Evolutionary conservation across 2,113 vertebrate genomes (phyloP).

Genomic region (Austrofundulus limnaeus): DNA sequence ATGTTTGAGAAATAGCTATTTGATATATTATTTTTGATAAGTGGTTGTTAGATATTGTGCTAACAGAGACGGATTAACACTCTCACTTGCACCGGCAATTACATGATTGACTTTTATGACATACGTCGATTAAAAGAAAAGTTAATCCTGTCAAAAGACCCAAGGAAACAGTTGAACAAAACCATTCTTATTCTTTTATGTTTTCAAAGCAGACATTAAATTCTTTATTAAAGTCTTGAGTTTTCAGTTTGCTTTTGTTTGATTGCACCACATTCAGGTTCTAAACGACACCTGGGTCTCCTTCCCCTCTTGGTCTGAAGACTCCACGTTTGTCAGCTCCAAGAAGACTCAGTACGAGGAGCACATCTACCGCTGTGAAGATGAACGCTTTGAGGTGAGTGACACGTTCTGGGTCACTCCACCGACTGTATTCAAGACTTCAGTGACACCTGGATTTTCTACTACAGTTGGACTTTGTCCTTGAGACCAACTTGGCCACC

Average conservation of each 20-base stretch:
- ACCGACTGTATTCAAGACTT: neutral
- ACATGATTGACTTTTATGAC: too few relatives aligned
- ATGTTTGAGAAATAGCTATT: too few relatives aligned
- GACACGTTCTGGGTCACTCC: neutral
- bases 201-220: too few relatives aligned
- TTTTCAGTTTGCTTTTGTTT: neutral
- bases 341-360: constrained; percentile 99
- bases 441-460: neutral
- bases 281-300: constrained; percentile 99
- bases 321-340: constrained; percentile 98
- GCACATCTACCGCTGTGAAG: constrained; percentile 98
- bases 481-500: constrained; percentile 97
- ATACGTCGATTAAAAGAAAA: too few relatives aligned
- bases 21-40: too few relatives aligned
- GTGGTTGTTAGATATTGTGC: too few relatives aligned
- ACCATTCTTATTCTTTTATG: too few relatives aligned
- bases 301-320: constrained; percentile 99
- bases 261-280: constrained; percentile 78
- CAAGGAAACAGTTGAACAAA: too few relatives aligned
- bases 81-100: too few relatives aligned
- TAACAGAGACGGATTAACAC: too few relatives aligned
- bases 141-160: too few relatives aligned
- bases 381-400: constrained; percentile 95
- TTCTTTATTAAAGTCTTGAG: neutral
- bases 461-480: constrained; percentile 91